These are phyloP conservation scores for Percopsis omiscomaycus DNA, from an alignment of 2,797 vertebrate species.

Conservation along the genomic window DNA sequence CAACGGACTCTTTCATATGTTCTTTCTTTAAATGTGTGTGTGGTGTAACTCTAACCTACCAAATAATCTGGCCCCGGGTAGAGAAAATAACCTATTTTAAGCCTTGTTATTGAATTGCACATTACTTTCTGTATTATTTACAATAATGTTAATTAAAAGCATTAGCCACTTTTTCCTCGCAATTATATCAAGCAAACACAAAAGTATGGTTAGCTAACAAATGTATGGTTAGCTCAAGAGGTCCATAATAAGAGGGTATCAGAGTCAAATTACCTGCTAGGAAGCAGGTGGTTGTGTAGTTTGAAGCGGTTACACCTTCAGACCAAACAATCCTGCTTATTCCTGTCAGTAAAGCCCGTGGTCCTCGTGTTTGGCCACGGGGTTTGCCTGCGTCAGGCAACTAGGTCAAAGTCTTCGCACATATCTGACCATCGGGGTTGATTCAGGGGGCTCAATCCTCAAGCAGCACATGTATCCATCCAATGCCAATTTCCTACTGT, in stretches of 20 bases:
- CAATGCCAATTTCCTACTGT: slow-evolving; percentile 31
- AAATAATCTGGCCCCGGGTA: too few species aligned
- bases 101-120: too few species aligned
- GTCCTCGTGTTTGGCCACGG: too few species aligned
- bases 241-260: background rate
- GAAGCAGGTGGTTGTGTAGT: background rate
- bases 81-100: too few species aligned
- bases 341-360: background rate
- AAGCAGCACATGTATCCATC: slow-evolving; percentile 15
- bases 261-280: background rate
- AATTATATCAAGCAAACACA: too few species aligned
- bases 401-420: background rate
- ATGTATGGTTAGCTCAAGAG: background rate
- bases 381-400: background rate
- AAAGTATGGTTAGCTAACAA: background rate
- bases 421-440: slow-evolving; percentile 11
- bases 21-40: too few species aligned
- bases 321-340: background rate
- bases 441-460: slow-evolving; percentile 18
- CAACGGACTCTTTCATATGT: background rate
- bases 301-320: background rate
- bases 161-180: too few species aligned
- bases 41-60: too few species aligned
- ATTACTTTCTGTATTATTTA: too few species aligned
- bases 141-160: too few species aligned